Evolutionary conservation across 2,113 vertebrate genomes (phyloP).

Genomic region (Brachypodius melanocephalos): DNA sequence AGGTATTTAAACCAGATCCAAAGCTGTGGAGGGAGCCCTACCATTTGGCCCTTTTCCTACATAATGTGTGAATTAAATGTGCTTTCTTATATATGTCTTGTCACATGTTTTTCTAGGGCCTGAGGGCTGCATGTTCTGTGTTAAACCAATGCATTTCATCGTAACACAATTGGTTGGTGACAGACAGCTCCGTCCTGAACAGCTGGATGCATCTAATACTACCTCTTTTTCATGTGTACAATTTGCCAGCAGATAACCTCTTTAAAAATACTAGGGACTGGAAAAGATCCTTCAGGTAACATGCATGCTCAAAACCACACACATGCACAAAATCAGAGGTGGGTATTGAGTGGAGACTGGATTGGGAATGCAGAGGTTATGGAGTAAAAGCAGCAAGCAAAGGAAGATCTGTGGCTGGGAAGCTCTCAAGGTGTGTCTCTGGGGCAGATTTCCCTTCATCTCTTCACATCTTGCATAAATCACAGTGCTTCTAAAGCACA

Average conservation of each 20-base stretch:
- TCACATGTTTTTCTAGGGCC: background rate
- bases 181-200: background rate
- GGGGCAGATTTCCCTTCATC: background rate
- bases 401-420: background rate
- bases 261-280: background rate
- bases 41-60: background rate
- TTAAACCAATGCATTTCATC: background rate
- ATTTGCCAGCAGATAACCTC: background rate
- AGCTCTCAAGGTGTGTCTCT: background rate
- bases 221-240: background rate
- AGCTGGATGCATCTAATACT: background rate
- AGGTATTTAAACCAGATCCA: background rate
- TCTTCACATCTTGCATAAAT: background rate
- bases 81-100: background rate
- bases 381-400: background rate
- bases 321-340: background rate
- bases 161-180: background rate
- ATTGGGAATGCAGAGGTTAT: background rate
- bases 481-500: background rate
- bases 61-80: background rate
- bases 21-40: background rate
- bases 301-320: background rate
- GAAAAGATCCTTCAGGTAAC: background rate
- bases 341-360: background rate
- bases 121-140: background rate